Evolutionary conservation across 2,888 invertebrate genomes (phyloP), one percentile per base, ranked within the genome.

Genomic region (Masnerella sp.): DNA sequence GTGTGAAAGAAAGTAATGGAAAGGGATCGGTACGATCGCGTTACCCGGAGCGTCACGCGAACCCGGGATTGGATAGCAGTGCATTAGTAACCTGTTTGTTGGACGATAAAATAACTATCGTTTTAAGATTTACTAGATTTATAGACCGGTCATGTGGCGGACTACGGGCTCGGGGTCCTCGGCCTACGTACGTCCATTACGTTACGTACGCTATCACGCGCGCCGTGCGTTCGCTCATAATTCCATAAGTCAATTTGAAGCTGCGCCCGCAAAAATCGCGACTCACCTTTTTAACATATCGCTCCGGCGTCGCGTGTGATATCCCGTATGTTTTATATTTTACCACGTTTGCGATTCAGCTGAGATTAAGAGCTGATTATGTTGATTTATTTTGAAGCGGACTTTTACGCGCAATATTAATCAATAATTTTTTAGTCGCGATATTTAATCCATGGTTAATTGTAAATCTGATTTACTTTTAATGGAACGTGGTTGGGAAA

Each of bases 71-170:
- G 81, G 80, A 78, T 76, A 70, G 43, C 70, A 77, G 75, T 69
- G 80, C 79, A 83, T 84, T 81, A 81, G 81, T 79, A 84, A 83
- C 82, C 81, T 80, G 84, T 83, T 84, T 81, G 83, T 80, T 79
- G 76, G 74, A 67, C 80, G 82, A 84, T 83, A 83, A 84, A 83
- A 79, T 78, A 76, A 77, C 77, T 78, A 81, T 83, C 80, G 81
- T 77, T 81, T 80, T 73, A 79, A 83, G 81, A 81, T 82, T 82
- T 80, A 73, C 77, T 79, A 77, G 83, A 84, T 84, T 84, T 83
- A 83, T 82, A 80, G 81, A 81, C 80, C 79, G 70, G 80, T 79
- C 81, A 67, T 70, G 62, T 58, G 71, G 69, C 52, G 62, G 25
- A 58, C 69, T 64, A 54, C 68, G 69, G 47, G 64, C 59, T 68